Conservation (phyloP, 2,797 vertebrate genomes). For the Cichlasoma orientale region DNA sequence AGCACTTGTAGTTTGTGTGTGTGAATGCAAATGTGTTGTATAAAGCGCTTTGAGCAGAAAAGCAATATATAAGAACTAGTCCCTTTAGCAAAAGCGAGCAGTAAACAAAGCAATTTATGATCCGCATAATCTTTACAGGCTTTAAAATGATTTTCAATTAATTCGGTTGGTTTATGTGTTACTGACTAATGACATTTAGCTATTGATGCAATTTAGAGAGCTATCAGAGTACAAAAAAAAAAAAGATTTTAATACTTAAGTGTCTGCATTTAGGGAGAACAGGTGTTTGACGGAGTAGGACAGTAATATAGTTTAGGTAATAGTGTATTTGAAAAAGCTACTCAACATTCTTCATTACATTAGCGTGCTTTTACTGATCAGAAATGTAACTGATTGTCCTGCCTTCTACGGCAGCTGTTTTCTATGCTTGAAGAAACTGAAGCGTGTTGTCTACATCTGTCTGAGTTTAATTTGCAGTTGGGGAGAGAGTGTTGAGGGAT, state of each 20-base stretch:
- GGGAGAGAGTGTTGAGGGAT: not conserved
- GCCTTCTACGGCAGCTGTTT: constrained; percentile 21
- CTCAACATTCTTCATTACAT: not conserved
- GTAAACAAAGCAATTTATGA: not conserved
- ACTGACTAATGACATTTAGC: not conserved
- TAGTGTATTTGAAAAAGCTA: not conserved
- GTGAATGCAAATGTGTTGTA: too few species aligned
- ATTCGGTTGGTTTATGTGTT: not conserved
- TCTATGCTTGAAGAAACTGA: not conserved
- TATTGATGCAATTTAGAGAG: not conserved
- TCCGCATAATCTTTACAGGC: not conserved
- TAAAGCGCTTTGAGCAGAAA: too few species aligned
- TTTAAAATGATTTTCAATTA: not conserved
- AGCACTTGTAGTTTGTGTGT: too few species aligned
- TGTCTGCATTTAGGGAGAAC: not conserved
- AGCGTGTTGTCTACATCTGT: constrained; percentile 25
- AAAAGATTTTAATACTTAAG: not conserved
- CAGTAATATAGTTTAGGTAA: not conserved
- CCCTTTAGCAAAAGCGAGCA: not conserved
- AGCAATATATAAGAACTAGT: too few species aligned
- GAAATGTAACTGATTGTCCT: not conserved
- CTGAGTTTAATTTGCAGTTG: not conserved
- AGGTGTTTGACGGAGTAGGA: not conserved
- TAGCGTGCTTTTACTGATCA: constrained; percentile 10
- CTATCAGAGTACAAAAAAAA: not conserved